Base-by-base conservation (phyloP, 2,797 vertebrate genomes). In the Euthynnus affinis region DNA sequence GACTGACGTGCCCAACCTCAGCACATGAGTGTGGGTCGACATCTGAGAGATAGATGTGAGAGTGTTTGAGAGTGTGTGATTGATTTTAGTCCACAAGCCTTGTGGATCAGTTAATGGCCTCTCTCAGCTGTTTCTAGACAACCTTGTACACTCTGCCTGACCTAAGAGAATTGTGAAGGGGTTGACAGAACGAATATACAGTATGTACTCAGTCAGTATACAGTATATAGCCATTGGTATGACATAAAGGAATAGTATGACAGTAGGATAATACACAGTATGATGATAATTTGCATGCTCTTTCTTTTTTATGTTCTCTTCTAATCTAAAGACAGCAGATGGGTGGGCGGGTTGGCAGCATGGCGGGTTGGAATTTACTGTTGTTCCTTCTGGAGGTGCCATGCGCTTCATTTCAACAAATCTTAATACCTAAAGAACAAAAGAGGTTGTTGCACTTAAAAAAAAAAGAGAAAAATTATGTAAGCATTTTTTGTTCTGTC, bases 271-370 rank as follows among this genome's bases (percentile, higher is more conserved):
- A 48, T 22, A n/a, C 37, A 37, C 37, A 56, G 56, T 55, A 20
- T 17, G 17, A 40, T 42, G 60, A 57, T 64, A 48, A 37, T 61
- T 44, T 64, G 44, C 61, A 37, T 25, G 71, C 17, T 25, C 53
- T 65, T 64, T 34, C 71, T 44, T 46, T 17, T 57, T 37, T 52
- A 18, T 42, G 40, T 51, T 64, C 48, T 25, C 52, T 18, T 68
- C 40, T 76, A n/a, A 32, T 64, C 44, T n/a, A 23, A 14, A 65
- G 44, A 71, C 53, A 78, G 68, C 68, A 65, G 27, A 25, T 17
- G 25, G 25, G 68, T 71, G 68, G 76, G 61, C 46, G 76, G 61
- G n/a, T 59, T 71, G 53, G 44, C 57, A 60, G 18, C 53, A 18
- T 15, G 3, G 10, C 18, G 12, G 34, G 17, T 55, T n/a, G 29